Conservation (phyloP, 2,888 invertebrate genomes). For the Heliothis peltigera region DNA sequence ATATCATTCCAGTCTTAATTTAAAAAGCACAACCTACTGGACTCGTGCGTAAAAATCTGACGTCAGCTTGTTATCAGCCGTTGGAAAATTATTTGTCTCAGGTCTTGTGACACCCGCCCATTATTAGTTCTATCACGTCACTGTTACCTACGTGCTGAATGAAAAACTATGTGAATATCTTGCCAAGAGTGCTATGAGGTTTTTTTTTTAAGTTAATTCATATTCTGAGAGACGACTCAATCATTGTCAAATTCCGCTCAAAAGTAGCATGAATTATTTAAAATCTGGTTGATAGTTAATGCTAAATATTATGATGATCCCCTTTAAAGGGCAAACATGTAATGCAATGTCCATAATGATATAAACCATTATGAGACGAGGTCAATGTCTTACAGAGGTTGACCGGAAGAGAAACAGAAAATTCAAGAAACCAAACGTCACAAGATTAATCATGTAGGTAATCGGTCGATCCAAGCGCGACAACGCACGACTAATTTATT, state of each 20-base stretch:
- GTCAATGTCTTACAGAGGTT: not conserved
- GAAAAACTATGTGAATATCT: conserved; percentile 20
- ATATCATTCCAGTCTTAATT: conserved; percentile 16
- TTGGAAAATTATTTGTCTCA: conserved; percentile 35
- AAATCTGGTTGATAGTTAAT: too few species aligned
- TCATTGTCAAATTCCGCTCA: conserved; percentile 26
- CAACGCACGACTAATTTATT: not conserved
- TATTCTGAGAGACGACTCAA: conserved; percentile 32
- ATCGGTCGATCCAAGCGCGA: not conserved
- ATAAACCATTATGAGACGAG: not conserved
- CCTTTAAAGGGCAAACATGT: not conserved
- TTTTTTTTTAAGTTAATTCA: conserved; percentile 33
- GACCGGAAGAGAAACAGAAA: not conserved
- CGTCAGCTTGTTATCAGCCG: conserved; percentile 30
- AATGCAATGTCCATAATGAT: not conserved
- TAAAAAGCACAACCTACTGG: conserved; percentile 2
- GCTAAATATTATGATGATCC: too few species aligned
- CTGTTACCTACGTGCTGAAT: conserved; percentile 6
- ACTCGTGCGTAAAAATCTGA: conserved; percentile 20
- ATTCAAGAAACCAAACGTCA: conserved; percentile 1
- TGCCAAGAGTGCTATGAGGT: conserved; percentile 42
- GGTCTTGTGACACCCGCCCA: conserved; percentile 42
- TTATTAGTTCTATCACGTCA: conserved; percentile 30
- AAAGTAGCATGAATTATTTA: conserved; percentile 2
- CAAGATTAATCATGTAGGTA: too few species aligned